Percentiles rank a stretch among this genome's conserved stretches.
These are phyloP conservation scores for Hypomecis punctinalis DNA, from an alignment of 2,888 invertebrate species.

Conservation along the genomic window DNA sequence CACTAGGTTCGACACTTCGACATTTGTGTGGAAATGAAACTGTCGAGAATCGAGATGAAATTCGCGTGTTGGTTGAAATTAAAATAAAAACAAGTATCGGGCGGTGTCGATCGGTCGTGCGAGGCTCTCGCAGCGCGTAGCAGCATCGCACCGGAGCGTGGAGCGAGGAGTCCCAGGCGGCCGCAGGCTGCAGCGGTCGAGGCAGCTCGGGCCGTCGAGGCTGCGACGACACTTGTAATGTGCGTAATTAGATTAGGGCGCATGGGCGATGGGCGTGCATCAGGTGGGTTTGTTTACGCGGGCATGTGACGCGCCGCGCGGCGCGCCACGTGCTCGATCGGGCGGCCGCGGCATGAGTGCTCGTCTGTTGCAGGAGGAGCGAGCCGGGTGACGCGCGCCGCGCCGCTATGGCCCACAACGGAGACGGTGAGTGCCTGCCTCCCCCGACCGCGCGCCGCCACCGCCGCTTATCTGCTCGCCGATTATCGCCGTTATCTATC, in stretches of 20 bases:
- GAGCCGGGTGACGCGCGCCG: constrained; percentile 29
- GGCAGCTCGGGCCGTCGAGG: neutral
- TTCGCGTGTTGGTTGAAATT: neutral
- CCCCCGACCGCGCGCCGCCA: neutral
- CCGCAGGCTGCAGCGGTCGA: neutral
- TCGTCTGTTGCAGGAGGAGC: constrained; percentile 10
- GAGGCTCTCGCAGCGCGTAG: constrained; percentile 19
- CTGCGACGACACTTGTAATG: constrained; percentile 30
- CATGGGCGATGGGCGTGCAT: constrained; percentile 43
- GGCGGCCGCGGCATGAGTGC: too few species aligned
- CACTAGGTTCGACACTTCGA: too few species aligned
- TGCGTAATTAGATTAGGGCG: constrained; percentile 40
- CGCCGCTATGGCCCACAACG: constrained; percentile 68
- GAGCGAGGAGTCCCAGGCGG: neutral
- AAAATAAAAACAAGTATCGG: constrained; percentile 56
- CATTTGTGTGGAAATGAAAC: too few species aligned
- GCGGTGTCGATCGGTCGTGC: constrained; percentile 41
- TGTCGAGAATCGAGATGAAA: too few species aligned
- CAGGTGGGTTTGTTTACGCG: constrained; percentile 66
- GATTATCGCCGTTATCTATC: constrained; percentile 9
- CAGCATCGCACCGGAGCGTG: constrained; percentile 8
- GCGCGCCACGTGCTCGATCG: constrained; percentile 37
- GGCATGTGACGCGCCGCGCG: constrained; percentile 54
- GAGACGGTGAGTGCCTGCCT: constrained; percentile 61
- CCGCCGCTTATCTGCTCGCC: neutral